Conservation (phyloP, 2,113 vertebrate species). For the Hemiscyllium ocellatum region DNA sequence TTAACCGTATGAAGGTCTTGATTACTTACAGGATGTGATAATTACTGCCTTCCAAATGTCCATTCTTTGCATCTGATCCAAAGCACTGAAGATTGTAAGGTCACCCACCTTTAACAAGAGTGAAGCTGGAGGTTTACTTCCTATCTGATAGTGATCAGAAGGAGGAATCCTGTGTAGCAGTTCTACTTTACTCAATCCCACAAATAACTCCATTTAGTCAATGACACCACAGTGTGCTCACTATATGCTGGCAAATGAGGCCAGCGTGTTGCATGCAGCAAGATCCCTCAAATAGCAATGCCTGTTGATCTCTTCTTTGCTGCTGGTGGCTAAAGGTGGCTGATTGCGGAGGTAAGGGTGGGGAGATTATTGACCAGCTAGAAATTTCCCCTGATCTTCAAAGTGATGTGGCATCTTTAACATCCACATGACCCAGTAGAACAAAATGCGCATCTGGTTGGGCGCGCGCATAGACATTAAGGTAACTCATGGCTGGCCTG, state of each 20-base stretch:
- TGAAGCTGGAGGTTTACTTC: neutral
- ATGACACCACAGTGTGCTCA: neutral
- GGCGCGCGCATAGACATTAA: neutral
- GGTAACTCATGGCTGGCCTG: neutral
- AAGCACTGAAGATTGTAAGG: neutral
- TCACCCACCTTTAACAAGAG: neutral
- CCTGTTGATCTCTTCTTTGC: neutral
- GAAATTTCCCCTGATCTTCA: neutral
- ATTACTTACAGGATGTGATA: neutral
- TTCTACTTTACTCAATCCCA: neutral
- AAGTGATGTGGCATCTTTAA: neutral
- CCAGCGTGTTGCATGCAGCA: neutral
- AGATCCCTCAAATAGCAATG: neutral
- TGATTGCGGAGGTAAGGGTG: no score
- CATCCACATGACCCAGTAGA: neutral
- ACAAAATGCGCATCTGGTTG: neutral
- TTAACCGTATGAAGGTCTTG: neutral
- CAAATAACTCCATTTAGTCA: neutral
- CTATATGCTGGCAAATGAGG: neutral
- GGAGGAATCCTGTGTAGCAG: neutral
- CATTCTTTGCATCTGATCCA: neutral
- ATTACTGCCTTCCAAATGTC: neutral
- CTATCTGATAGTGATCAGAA: neutral
- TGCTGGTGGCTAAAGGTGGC: neutral
- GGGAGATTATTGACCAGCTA: neutral